Conservation (phyloP, 1,140 invertebrate genomes). For the Xylocopa sonorina region DNA sequence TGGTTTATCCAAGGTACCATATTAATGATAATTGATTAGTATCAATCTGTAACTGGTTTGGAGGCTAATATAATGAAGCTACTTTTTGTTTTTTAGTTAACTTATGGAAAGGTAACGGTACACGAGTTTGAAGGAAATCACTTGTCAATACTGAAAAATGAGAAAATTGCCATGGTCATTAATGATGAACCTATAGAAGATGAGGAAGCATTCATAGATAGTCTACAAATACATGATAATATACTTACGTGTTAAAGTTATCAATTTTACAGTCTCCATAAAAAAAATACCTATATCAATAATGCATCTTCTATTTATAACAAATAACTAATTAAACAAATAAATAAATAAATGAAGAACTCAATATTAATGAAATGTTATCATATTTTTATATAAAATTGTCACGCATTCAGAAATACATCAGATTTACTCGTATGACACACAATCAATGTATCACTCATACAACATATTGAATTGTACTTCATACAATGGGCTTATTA, state of each 20-base stretch:
- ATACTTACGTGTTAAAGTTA: no score
- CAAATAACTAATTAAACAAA: no score
- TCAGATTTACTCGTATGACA: slow-evolving; percentile 23
- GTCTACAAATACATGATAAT: slow-evolving; percentile 25
- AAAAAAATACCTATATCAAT: no score
- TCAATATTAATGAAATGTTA: slow-evolving; percentile 15
- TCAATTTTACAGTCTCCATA: no score
- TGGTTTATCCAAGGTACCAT: slow-evolving; percentile 80
- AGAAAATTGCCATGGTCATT: slow-evolving; percentile 84
- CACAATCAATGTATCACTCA: background rate
- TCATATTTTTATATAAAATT: slow-evolving; percentile 49
- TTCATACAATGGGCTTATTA: background rate
- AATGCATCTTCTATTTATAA: background rate
- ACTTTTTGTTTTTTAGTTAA: slow-evolving; percentile 68
- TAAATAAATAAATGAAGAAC: slow-evolving; percentile 27
- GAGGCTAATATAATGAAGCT: slow-evolving; percentile 3
- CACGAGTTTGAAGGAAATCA: slow-evolving; percentile 85
- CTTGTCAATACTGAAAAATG: slow-evolving; percentile 86
- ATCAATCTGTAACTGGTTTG: background rate
- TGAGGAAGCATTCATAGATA: slow-evolving; percentile 67
- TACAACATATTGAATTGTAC: background rate
- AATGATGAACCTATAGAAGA: slow-evolving; percentile 81
- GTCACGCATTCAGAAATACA: background rate
- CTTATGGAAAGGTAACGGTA: slow-evolving; percentile 70
- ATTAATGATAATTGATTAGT: no score